Evolutionary conservation across 1,140 invertebrate genomes (phyloP).

Genomic region (Nilaparvata lugens): DNA sequence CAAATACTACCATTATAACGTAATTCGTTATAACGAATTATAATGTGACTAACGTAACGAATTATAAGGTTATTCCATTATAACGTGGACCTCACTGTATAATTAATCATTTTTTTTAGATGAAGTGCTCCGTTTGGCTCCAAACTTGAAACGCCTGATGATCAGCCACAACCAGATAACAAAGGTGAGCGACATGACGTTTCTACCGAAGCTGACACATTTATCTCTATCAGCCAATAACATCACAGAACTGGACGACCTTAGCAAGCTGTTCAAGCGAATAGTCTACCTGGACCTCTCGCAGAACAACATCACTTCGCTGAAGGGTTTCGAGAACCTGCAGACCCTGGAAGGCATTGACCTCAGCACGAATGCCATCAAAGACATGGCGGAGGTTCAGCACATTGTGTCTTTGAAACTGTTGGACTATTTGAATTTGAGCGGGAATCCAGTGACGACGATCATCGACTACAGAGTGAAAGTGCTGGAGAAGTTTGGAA

Average conservation of each 20-base stretch:
- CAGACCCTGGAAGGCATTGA: slow-evolving; percentile 78
- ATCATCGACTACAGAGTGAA: slow-evolving; percentile 84
- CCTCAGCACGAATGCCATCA: slow-evolving; percentile 75
- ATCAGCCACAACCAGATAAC: slow-evolving; percentile 68
- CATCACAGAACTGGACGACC: slow-evolving; percentile 54
- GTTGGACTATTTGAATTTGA: slow-evolving; percentile 73
- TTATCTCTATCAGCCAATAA: slow-evolving; percentile 72
- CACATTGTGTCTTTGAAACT: slow-evolving; percentile 72
- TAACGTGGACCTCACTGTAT: too few species aligned
- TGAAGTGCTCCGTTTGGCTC: slow-evolving; percentile 67
- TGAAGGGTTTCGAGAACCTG: slow-evolving; percentile 71
- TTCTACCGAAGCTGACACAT: slow-evolving; percentile 62
- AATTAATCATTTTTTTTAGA: slow-evolving; percentile 36
- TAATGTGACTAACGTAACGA: too few species aligned
- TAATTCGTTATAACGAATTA: too few species aligned
- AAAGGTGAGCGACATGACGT: slow-evolving; percentile 65
- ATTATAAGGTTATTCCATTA: too few species aligned
- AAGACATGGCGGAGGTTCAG: slow-evolving; percentile 69
- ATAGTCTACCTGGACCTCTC: slow-evolving; percentile 79
- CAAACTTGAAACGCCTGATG: slow-evolving; percentile 59
- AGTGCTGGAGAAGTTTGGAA: slow-evolving; percentile 73
- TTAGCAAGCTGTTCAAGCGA: slow-evolving; percentile 81
- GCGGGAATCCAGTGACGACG: slow-evolving; percentile 81
- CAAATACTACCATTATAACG: too few species aligned
- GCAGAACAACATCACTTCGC: slow-evolving; percentile 68